Conservation (phyloP, 2,888 invertebrate species). For the Ischnura elegans region DNA sequence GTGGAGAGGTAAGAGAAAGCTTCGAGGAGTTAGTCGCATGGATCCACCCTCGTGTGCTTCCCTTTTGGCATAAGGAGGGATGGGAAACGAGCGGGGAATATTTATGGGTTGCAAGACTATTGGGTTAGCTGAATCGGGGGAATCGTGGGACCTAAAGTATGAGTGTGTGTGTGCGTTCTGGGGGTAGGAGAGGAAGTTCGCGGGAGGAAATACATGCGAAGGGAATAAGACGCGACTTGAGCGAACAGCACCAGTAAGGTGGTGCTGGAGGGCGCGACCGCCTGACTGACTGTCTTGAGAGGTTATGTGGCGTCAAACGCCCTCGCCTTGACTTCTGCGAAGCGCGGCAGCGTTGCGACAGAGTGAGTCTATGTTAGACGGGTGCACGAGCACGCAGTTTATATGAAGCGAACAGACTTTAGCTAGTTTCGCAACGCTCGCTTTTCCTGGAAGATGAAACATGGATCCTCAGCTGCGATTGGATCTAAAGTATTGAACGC, state of each 20-base stretch:
- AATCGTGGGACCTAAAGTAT: background rate
- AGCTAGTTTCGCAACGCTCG: too few relatives aligned
- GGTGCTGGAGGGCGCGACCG: background rate
- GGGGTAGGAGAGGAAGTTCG: background rate
- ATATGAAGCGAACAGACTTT: too few relatives aligned
- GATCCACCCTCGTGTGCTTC: background rate
- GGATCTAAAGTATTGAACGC: too few relatives aligned
- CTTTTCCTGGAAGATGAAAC: too few relatives aligned
- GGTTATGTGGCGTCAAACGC: conserved; percentile 4
- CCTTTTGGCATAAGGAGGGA: background rate
- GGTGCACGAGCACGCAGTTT: too few relatives aligned
- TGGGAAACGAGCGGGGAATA: conserved; percentile 53
- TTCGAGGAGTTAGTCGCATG: background rate
- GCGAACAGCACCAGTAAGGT: background rate
- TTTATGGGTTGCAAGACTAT: conserved; percentile 46
- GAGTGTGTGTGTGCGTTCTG: background rate
- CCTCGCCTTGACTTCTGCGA: background rate
- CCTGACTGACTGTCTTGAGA: too few relatives aligned
- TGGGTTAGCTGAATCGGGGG: conserved; percentile 45
- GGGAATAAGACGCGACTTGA: background rate
- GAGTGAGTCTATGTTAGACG: too few relatives aligned
- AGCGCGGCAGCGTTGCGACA: too few relatives aligned
- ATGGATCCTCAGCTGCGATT: too few relatives aligned
- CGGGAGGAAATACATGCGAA: background rate
- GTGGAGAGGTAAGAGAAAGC: background rate